Conservation (phyloP, 2,113 vertebrate genomes). For the Sula dactylatra region DNA sequence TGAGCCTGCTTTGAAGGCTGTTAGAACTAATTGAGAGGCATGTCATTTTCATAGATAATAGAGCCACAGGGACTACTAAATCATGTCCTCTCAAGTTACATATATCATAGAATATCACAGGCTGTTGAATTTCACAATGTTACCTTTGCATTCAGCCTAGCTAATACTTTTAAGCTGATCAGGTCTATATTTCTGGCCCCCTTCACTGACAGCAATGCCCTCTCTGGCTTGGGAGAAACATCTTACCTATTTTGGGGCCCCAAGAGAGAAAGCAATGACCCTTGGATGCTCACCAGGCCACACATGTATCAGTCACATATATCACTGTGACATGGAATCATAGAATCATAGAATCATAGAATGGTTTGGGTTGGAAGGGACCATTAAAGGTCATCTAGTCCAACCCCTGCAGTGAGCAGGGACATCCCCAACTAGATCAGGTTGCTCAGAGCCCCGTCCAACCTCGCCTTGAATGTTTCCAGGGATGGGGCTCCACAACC, state of each 20-base stretch:
- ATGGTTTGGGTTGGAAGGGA: too few relatives aligned
- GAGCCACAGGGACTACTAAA: neutral
- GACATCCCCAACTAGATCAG: too few relatives aligned
- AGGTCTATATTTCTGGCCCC: neutral
- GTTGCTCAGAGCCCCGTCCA: too few relatives aligned
- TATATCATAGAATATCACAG: neutral
- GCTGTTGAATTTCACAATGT: neutral
- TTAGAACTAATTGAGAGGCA: conserved; percentile 47
- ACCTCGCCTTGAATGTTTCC: too few relatives aligned
- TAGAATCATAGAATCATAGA: too few relatives aligned
- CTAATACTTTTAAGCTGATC: neutral
- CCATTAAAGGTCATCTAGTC: too few relatives aligned
- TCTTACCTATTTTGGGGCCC: neutral
- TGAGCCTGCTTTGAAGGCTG: neutral
- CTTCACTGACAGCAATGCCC: neutral
- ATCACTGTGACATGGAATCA: neutral
- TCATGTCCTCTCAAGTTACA: neutral
- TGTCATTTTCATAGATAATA: neutral
- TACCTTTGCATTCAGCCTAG: neutral
- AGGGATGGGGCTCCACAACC: too few relatives aligned
- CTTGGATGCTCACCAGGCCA: neutral
- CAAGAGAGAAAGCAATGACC: neutral
- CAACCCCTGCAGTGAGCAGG: too few relatives aligned
- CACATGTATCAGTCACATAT: neutral
- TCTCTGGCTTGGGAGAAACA: neutral